Percentiles rank a stretch among this genome's conserved stretches.
Conservation (phyloP, 2,797 vertebrate genomes). For the Coregonus suidteri region DNA sequence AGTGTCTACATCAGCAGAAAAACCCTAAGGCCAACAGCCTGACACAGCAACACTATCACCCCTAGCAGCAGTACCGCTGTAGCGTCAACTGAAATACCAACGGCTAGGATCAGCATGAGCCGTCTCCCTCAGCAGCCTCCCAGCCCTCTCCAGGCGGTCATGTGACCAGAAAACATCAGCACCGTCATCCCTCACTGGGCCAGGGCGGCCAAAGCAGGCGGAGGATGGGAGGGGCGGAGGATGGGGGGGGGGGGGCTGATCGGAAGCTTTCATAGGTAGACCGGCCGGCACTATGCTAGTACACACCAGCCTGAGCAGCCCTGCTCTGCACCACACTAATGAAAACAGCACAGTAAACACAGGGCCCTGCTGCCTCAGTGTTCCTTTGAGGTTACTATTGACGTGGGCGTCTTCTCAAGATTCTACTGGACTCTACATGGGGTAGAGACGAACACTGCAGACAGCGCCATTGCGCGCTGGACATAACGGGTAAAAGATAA, state of each 20-base stretch:
- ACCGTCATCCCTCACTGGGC: not conserved
- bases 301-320: not conserved
- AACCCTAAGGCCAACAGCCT: not conserved
- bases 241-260: not conserved
- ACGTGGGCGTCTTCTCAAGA: slow-evolving; percentile 33
- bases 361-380: not conserved
- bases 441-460: slow-evolving; percentile 23
- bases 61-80: not conserved
- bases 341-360: not conserved
- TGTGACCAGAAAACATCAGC: not conserved
- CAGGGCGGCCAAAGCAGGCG: not conserved
- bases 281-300: not conserved
- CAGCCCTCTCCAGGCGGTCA: not conserved
- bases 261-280: no score
- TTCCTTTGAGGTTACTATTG: slow-evolving; percentile 41
- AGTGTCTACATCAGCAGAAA: not conserved
- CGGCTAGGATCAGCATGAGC: not conserved
- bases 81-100: not conserved
- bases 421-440: slow-evolving; percentile 17
- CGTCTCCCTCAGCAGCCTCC: not conserved
- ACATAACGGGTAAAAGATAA: not conserved
- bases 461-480: not conserved
- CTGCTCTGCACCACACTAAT: slow-evolving; percentile 18
- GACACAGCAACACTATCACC: not conserved
- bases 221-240: not conserved